Percentiles rank a stretch among this genome's conserved stretches.
Conservation (phyloP, 1,140 invertebrate species). For the Harpegnathos saltator region DNA sequence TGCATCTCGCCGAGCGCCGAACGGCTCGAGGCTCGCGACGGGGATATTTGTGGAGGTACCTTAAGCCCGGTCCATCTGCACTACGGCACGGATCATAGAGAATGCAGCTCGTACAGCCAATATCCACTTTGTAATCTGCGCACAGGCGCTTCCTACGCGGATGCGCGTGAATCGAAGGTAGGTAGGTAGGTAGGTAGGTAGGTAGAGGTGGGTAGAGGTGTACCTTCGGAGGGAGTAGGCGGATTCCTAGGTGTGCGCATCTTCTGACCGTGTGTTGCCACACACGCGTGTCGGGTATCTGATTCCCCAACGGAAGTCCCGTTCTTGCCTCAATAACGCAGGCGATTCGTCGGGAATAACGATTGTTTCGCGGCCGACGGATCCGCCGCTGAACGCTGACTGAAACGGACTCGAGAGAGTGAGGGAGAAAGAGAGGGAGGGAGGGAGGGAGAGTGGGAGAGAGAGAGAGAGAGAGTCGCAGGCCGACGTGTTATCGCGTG, state of each 20-base stretch:
- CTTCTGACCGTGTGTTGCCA: slow-evolving; percentile 63
- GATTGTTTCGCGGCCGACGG: slow-evolving; percentile 59
- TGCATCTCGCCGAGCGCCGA: too few species aligned
- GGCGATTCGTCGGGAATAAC: slow-evolving; percentile 75
- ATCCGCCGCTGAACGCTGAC: too few species aligned
- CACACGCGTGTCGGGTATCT: slow-evolving; percentile 72
- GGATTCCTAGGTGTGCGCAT: slow-evolving; percentile 63
- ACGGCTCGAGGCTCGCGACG: too few species aligned
- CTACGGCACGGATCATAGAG: slow-evolving; percentile 59
- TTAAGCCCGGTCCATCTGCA: slow-evolving; percentile 52
- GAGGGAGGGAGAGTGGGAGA: too few species aligned
- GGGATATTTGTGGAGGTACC: slow-evolving; percentile 12
- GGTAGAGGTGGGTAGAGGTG: slow-evolving; percentile 42
- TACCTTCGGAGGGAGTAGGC: slow-evolving; percentile 22
- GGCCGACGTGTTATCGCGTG: slow-evolving; percentile 12
- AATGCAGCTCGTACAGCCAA: slow-evolving; percentile 48
- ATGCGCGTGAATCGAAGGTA: slow-evolving; percentile 66
- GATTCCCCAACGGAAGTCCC: slow-evolving; percentile 78
- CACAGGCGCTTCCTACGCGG: slow-evolving; percentile 60
- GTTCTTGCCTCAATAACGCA: slow-evolving; percentile 80
- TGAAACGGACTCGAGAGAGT: too few species aligned
- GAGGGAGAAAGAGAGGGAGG: too few species aligned
- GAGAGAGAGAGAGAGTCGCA: too few species aligned
- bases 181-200: slow-evolving; percentile 18
- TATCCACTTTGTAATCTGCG: slow-evolving; percentile 72